Percentiles rank a stretch among this genome's conserved stretches.
phyloP scores from a whole-genome alignment of 2,888 invertebrate species.

The Latrodectus elegans region DNA sequence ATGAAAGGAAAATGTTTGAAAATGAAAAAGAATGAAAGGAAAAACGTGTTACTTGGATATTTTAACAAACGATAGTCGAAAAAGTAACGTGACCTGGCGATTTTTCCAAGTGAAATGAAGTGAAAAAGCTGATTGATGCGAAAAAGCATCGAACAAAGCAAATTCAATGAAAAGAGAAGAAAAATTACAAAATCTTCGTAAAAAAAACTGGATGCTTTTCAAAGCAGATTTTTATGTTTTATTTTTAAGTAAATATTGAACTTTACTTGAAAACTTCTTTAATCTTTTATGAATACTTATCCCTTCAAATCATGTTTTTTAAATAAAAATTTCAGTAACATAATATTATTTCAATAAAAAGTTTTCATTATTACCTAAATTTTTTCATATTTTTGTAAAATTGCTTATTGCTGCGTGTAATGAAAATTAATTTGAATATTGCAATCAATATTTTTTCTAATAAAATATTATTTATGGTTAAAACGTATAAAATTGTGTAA shows the following conservation, averaged over 20 bases:
- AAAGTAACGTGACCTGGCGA: conserved; percentile 49
- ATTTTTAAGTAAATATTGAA: not conserved
- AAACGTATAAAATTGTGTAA: too few relatives aligned
- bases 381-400: too few relatives aligned
- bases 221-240: not conserved
- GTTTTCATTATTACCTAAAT: too few relatives aligned
- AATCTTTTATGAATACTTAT: too few relatives aligned
- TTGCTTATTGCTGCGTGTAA: too few relatives aligned
- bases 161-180: not conserved
- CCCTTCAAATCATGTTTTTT: too few relatives aligned
- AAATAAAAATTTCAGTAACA: too few relatives aligned
- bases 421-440: too few relatives aligned
- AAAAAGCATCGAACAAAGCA: conserved; percentile 40
- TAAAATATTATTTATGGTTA: too few relatives aligned
- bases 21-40: not conserved
- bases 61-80: not conserved
- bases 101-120: conserved; percentile 44
- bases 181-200: not conserved
- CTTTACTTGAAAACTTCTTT: not conserved
- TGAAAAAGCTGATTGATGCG: conserved; percentile 55
- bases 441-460: too few relatives aligned
- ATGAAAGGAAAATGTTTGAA: too few relatives aligned
- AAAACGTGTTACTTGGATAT: conserved; percentile 10
- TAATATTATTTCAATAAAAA: too few relatives aligned
- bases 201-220: not conserved